Evolutionary conservation across 2,113 vertebrate genomes (phyloP), one percentile per base, ranked within the genome.

Genomic region (Xiphorhynchus elegans): DNA sequence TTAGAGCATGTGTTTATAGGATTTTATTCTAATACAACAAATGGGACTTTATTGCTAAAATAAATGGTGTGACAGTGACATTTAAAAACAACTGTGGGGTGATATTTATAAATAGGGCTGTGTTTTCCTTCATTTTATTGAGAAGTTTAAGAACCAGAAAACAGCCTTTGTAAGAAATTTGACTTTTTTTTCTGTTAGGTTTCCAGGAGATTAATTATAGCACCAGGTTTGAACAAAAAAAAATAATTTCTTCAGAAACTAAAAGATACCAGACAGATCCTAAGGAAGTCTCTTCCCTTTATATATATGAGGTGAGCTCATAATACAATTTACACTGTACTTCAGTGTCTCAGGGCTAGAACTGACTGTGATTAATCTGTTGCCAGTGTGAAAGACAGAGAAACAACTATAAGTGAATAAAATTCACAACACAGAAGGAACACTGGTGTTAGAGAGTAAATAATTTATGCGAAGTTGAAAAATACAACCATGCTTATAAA

Each of bases 381-480:
- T 74, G 81, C 82, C 78, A 86, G 28, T 46, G 26, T 8, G 26
- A 80, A 79, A 90, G 55, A 70, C 55, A 85, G 20, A 89, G 29
- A 67, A 93, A 93, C 58, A 66, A 66, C 33, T 24, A 17, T 11
- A 53, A 53, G 29, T 62, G 31, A 89, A 52, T 76, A 96, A 91
- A 88, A 83, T 47, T 75, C 31, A 75, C 50, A 70, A 56, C 26
- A 47, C 46, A 49, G 69, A 84, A 90, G 55, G 74, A 88, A 56
- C 25, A 29, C 11, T 53, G 39, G 33, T 50, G 89, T 74, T 84
- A 62, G 29, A 70, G 17, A 87, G 91, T 94, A 92, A 97, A 95
- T 94, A 76, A 95, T 94, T 96, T 26, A 91, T 66, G 37, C 46
- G 49, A 76, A 93, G 87, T 77, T 91, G 60, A 96, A 93, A 91